These are phyloP conservation scores for Lasiommata megera DNA, from an alignment of 2,888 invertebrate genomes.

Conservation along the genomic window DNA sequence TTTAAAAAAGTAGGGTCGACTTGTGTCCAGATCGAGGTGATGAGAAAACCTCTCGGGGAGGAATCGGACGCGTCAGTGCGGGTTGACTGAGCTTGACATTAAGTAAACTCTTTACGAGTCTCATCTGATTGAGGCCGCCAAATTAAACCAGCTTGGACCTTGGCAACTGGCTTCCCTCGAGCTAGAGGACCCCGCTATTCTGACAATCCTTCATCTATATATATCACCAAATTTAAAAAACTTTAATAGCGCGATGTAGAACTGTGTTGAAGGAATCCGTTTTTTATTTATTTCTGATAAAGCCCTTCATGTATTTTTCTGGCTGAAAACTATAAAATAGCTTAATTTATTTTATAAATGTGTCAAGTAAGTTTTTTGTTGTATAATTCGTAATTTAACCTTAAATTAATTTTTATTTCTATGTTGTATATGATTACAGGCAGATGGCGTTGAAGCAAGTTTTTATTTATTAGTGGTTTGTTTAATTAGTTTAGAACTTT, in stretches of 20 bases:
- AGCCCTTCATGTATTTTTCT: too few species aligned
- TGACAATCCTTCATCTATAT: neutral
- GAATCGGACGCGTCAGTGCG: neutral
- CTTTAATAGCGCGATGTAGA: slow-evolving; percentile 3
- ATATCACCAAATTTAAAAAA: neutral
- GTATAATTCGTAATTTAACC: neutral
- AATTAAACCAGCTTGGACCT: neutral
- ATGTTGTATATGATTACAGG: neutral
- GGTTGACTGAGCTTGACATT: too few species aligned
- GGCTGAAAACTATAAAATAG: too few species aligned
- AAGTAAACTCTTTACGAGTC: neutral
- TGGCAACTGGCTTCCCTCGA: neutral
- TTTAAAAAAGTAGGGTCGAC: neutral
- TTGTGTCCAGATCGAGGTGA: neutral
- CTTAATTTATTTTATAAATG: too few species aligned
- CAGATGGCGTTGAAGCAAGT: neutral
- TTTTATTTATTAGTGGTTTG: too few species aligned
- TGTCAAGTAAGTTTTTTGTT: neutral
- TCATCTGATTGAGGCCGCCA: neutral
- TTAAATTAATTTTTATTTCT: neutral
- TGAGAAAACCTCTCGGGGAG: neutral
- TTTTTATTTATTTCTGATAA: too few species aligned
- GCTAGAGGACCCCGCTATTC: neutral
- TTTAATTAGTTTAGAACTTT: too few species aligned
- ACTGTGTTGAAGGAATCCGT: neutral